Base-by-base conservation (phyloP, 2,797 vertebrate species). In the Orientallactaga sibirica region DNA sequence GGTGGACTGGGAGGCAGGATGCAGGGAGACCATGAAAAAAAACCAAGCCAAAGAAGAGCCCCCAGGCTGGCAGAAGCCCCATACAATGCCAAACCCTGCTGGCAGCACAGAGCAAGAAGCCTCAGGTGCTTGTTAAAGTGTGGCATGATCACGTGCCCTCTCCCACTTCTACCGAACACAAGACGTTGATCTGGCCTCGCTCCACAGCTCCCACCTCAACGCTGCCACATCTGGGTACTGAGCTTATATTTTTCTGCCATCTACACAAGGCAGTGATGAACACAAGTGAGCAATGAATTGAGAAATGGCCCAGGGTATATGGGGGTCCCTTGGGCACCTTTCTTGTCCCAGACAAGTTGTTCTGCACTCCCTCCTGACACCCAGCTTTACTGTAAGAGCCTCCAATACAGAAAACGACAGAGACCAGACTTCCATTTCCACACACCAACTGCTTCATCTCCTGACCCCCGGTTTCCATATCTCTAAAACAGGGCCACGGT, bases 221-320 rank as follows among this genome's bases (percentile, higher is more conserved):
- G 48, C 55, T 7, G 37, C 27, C 79, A 58, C 2, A n/a, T 25
- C 29, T 27, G 33, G 10, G 11, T 22, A 64, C 14, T 25, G 27
- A 33, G 1, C 68, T 64, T 71, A 70, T 4, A 14, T 29, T 94
- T 58, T 48, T 24, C 88, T 66, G 7, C 43, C 78, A 20, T n/a
- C 62, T 27, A 27, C 16, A 37, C 3, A 27, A 25, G 5, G 1
- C 5, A 2, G 25, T 3, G 20, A 29, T 1, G 11, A 29, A 2
- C 2, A 15, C 2, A 11, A 3, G 37, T 12, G 15, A 68, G 52
- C 37, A n/a, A n/a, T n/a, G n/a, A n/a, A n/a, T n/a, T 25, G 7
- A 15, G 27, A 68, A 8, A 70, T 14, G 75, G 5, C 20, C 7
- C 0, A 20, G 2, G 25, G 37, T 1, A 2, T n/a, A 7, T 0